phyloP scores from a whole-genome alignment of 2,888 invertebrate species.

The Hemicrepidius hirtus region DNA sequence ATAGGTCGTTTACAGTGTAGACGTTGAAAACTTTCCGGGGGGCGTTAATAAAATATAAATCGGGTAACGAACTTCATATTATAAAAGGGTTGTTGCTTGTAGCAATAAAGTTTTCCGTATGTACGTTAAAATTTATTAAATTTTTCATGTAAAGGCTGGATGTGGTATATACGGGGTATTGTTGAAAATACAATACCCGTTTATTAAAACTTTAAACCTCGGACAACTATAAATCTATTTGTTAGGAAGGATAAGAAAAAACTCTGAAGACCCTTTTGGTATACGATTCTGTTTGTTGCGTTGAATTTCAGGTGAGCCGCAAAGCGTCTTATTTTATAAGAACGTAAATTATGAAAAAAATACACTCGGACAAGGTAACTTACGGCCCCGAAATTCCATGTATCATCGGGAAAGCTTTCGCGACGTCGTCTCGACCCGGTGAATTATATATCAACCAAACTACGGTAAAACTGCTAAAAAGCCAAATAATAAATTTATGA shows the following conservation, averaged over 20 bases:
- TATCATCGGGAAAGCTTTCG: slow-evolving; percentile 51
- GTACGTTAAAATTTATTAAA: slow-evolving; percentile 27
- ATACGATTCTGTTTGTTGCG: slow-evolving; percentile 35
- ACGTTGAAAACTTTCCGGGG: neutral
- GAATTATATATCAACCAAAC: slow-evolving; percentile 54
- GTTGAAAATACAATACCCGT: neutral
- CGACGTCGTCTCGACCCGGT: slow-evolving; percentile 51
- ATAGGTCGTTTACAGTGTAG: neutral
- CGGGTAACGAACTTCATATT: neutral
- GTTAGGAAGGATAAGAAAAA: slow-evolving; percentile 1
- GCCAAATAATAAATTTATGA: slow-evolving; percentile 54
- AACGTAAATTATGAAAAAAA: slow-evolving; percentile 47
- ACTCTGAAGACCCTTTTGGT: slow-evolving; percentile 3
- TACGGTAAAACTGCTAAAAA: slow-evolving; percentile 54
- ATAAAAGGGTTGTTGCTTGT: slow-evolving; percentile 8
- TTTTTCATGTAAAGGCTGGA: slow-evolving; percentile 10
- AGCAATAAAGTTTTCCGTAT: neutral
- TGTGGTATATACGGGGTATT: slow-evolving; percentile 2
- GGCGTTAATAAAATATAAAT: slow-evolving; percentile 18
- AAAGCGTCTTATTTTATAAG: slow-evolving; percentile 35
- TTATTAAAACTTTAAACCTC: slow-evolving; percentile 11
- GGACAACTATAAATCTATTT: slow-evolving; percentile 20
- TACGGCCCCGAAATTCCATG: slow-evolving; percentile 40
- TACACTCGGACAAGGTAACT: slow-evolving; percentile 39
- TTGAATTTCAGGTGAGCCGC: slow-evolving; percentile 4